Base-by-base conservation (phyloP, 2,888 invertebrate genomes). In the Aradus depressus region DNA sequence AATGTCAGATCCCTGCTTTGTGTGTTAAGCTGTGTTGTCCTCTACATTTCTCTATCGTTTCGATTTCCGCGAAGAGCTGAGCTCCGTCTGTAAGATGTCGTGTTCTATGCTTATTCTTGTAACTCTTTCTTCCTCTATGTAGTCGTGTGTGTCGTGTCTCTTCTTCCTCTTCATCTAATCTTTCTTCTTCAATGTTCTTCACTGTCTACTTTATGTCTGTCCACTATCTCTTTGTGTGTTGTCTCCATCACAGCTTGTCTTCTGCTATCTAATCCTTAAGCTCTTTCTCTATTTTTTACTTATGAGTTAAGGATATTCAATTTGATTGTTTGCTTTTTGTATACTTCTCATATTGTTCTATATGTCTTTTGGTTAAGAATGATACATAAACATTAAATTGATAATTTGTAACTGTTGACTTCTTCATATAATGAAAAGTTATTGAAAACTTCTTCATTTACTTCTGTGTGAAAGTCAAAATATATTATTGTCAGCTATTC, bases 71-170 rank as follows among this genome's bases (percentile, higher is more conserved):
- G 43, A 55, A 51, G 51, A 51, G 51, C 51, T 47, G 51, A 50
- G 56, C 56, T 56, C 56, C 56, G 56, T 53, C 55, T 37, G 14
- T 22, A n/a, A 10, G 56, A 53, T 45, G 56, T 56, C 44, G 53
- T 56, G 56, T 56, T 25, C 53, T 56, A 35, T 53, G 56, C 56
- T 56, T 54, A 14, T 21, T 25, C 39, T 39, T 21, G 16, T 39
- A 12, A 16, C 39, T 21, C 50, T 23, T 37, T 50, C 50, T 50
- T 25, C 31, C 18, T 19, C 37, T 23, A 19, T 37, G 21, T 23
- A 25, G 25, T 18, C 38, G 18, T 37, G 44, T 44, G 44, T 44
- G 14, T 44, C 18, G 10, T n/a, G n/a, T n/a, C n/a, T 34, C 18
- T 32, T 21, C 44, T 44, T 38, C 28, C 14, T 16, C 19, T 39